phyloP scores from a whole-genome alignment of 2,888 invertebrate species.

The Microctonus aethiopoides region DNA sequence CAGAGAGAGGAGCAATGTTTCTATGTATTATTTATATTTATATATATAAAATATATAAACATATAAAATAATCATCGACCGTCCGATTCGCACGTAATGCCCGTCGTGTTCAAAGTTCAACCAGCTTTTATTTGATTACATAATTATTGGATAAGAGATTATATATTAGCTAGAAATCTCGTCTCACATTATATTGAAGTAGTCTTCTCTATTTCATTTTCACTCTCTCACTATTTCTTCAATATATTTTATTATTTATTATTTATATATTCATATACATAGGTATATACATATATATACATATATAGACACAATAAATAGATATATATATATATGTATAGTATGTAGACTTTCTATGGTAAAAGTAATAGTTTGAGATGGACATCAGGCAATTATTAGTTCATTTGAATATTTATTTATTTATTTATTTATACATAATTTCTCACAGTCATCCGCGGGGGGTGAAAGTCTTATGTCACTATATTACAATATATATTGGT shows the following conservation, averaged over 20 bases:
- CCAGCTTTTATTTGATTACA: constrained; percentile 51
- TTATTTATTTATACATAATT: no score
- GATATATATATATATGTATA: neutral
- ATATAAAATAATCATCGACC: neutral
- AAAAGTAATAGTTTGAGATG: neutral
- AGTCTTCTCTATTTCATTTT: neutral
- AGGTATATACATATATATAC: no score
- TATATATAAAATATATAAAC: neutral
- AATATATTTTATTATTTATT: neutral
- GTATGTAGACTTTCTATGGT: neutral
- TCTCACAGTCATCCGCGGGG: neutral
- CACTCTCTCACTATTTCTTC: neutral
- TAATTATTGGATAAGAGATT: constrained; percentile 44
- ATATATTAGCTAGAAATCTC: neutral
- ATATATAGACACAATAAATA: no score
- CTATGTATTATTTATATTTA: neutral
- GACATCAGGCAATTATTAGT: neutral
- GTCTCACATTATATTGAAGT: neutral
- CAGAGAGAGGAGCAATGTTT: neutral
- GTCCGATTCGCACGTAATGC: constrained; percentile 35
- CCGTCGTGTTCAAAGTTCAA: constrained; percentile 41
- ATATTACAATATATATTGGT: constrained; percentile 5
- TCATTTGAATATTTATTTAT: constrained; percentile 10
- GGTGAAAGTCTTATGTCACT: constrained; percentile 36
- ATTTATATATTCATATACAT: constrained; percentile 1